Base-by-base conservation (phyloP, 2,888 invertebrate species). In the Andricus curvator region DNA sequence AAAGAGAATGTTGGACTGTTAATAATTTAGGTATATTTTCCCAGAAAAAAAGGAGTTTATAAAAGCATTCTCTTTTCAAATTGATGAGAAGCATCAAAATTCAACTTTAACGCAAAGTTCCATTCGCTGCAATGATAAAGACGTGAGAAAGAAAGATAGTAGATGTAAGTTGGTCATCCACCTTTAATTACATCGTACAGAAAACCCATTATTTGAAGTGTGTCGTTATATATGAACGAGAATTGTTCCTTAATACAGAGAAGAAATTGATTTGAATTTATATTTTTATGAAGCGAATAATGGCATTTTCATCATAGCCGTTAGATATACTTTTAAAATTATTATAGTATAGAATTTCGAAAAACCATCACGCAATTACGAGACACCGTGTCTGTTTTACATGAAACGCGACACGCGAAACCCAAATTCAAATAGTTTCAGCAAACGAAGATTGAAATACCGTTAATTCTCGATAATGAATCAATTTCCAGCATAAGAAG, bases 391-490 rank as follows among this genome's bases (percentile, higher is more conserved):
- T 51, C 51, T 51, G 6, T 20, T 51, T 51, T 20, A 20, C 51
- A 51, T 51, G 20, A 51, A 51, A 51, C 51, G 51, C 13, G 22
- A 25, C 44, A 20, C 13, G 51, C 13, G 44, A 44, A 67, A 20
- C 22, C 20, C n/a, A 5, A 67, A n/a, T 37, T n/a, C 37, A 41
- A 37, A 22, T 20, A 6, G 41, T 41, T 22, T 67, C 67, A 22
- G 22, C 15, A 9, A 29, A 33, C 29, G 67, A 67, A 15, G 41
- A 67, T 67, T 67, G 15, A 44, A 68, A n/a, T 15, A 67, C 51
- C 51, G 20, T 51, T 51, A 51, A 51, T 51, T 51, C 51, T 67
- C 11, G 25, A 48, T 68, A 68, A 68, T 48, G 15, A 68, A 48
- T 48, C 48, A 5, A 17, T 68, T 48, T 48, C 13, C 11, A 25